Conservation (phyloP, 1,140 invertebrate genomes). For the Atopsyche davidsoni region DNA sequence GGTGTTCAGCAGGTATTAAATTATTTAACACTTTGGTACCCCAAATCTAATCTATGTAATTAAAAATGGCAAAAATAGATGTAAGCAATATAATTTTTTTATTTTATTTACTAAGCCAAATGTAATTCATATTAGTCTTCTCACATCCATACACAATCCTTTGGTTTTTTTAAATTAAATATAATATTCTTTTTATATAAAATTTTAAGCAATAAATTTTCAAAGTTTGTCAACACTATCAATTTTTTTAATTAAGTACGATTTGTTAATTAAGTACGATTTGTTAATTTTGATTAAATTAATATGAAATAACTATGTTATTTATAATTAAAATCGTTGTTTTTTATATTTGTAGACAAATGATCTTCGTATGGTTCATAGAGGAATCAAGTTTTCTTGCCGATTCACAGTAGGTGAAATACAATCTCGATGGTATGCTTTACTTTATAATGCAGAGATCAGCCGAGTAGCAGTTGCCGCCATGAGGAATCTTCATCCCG, state of each 20-base stretch:
- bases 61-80: too few species aligned
- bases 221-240: too few species aligned
- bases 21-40: too few species aligned
- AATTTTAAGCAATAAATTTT: neutral
- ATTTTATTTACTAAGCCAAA: too few species aligned
- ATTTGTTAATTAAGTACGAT: too few species aligned
- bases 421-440: conserved; percentile 91
- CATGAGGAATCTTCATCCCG: conserved; percentile 89
- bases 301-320: neutral
- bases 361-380: conserved; percentile 79
- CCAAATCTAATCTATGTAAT: too few species aligned
- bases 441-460: conserved; percentile 87
- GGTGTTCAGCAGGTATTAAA: conserved; percentile 82
- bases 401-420: conserved; percentile 91
- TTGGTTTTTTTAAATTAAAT: conserved; percentile 1
- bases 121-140: neutral
- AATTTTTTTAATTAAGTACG: too few species aligned
- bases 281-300: neutral
- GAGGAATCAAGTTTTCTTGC: conserved; percentile 93
- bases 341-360: conserved; percentile 61
- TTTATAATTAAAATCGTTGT: conserved; percentile 19
- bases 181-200: neutral
- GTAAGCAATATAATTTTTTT: too few species aligned
- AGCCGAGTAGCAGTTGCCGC: conserved; percentile 83
- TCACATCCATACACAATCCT: neutral